Percentiles rank a stretch among this genome's conserved stretches.
phyloP scores from a whole-genome alignment of 2,888 invertebrate species.

The Lymantria dispar region DNA sequence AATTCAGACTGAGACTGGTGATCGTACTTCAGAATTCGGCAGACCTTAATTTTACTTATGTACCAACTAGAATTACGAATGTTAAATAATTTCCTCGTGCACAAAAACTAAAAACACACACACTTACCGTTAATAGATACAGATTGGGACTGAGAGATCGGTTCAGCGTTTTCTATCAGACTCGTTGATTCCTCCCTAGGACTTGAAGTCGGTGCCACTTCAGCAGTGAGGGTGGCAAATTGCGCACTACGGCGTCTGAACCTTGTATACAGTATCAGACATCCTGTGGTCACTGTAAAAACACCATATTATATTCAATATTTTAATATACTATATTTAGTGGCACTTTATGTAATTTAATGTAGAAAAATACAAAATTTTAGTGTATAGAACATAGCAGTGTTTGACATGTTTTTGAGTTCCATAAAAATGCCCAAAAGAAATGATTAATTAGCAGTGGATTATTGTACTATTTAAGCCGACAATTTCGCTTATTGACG shows the following conservation, averaged over 20 bases:
- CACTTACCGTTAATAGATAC: slow-evolving; percentile 46
- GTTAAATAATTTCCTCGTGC: too few species aligned
- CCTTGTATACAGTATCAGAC: slow-evolving; percentile 91
- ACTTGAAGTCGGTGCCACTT: slow-evolving; percentile 53
- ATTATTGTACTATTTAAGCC: too few species aligned
- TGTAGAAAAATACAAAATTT: too few species aligned
- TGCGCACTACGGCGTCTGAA: slow-evolving; percentile 87
- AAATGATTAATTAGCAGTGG: too few species aligned
- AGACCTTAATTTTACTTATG: too few species aligned
- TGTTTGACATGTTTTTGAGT: too few species aligned
- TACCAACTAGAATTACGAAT: too few species aligned
- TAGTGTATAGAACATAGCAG: too few species aligned
- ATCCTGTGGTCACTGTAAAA: slow-evolving; percentile 88
- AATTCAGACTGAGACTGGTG: background rate
- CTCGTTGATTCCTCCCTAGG: slow-evolving; percentile 64
- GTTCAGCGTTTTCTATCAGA: slow-evolving; percentile 67
- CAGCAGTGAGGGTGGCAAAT: slow-evolving; percentile 84
- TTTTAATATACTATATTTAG: too few species aligned
- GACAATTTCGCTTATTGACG: too few species aligned
- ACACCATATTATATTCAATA: background rate
- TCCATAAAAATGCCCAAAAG: too few species aligned
- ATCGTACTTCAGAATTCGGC: background rate
- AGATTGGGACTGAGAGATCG: slow-evolving; percentile 55
- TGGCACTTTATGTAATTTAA: too few species aligned
- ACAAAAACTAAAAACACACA: background rate